Evolutionary conservation across 2,113 vertebrate species (phyloP).

Genomic region (Pavo muticus): DNA sequence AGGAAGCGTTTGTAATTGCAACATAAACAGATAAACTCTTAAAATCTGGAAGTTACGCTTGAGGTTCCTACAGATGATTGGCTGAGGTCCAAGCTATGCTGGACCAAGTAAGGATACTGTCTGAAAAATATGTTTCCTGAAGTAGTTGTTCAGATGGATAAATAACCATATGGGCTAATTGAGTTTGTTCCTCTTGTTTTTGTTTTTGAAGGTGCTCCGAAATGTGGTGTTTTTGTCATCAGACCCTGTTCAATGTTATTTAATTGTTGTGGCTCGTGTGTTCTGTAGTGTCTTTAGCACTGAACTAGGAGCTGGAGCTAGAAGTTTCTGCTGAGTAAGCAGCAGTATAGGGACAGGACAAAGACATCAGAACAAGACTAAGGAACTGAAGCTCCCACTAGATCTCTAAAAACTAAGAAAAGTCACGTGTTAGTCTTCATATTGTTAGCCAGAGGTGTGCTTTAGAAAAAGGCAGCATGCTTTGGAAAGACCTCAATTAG

Average conservation of each 20-base stretch:
- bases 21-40: not conserved
- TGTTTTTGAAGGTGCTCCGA: not conserved
- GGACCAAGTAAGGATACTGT: not conserved
- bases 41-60: not conserved
- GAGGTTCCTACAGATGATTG: not conserved
- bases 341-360: not conserved
- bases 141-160: not conserved
- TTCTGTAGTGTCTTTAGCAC: not conserved
- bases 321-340: not conserved
- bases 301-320: not conserved
- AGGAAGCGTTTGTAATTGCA: not conserved
- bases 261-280: not conserved
- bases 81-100: not conserved
- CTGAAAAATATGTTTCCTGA: not conserved
- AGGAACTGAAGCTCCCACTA: not conserved
- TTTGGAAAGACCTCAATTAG: not conserved
- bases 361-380: not conserved
- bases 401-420: not conserved
- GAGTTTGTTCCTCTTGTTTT: not conserved
- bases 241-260: not conserved
- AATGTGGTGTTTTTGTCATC: not conserved
- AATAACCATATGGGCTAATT: fast-evolving
- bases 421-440: not conserved
- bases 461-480: not conserved
- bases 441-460: not conserved